Evolutionary conservation across 2,113 vertebrate species (phyloP).

Genomic region (Indri indri): DNA sequence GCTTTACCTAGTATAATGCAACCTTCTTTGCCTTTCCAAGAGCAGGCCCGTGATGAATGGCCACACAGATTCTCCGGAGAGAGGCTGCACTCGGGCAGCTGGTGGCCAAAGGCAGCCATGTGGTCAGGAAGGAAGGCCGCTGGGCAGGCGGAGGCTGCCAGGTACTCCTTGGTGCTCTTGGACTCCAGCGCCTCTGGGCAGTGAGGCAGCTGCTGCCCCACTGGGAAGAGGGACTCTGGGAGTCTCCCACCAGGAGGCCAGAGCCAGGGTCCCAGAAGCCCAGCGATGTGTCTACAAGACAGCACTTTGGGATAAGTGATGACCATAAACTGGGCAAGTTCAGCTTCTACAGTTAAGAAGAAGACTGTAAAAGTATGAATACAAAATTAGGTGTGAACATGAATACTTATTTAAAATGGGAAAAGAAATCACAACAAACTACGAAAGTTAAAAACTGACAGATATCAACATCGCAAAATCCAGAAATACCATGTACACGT

Average conservation of each 20-base stretch:
- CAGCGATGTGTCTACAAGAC: rapidly evolving
- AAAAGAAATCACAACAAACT: background rate
- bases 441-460: background rate
- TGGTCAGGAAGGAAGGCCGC: constrained; percentile 42
- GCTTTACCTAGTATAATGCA: constrained; percentile 74
- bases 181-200: background rate
- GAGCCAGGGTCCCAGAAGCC: background rate
- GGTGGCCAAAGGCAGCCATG: constrained; percentile 47
- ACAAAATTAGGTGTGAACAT: too few relatives aligned
- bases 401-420: background rate
- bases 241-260: background rate
- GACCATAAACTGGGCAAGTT: background rate
- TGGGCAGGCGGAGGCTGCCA: background rate
- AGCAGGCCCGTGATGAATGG: constrained; percentile 12
- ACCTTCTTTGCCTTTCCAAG: constrained; percentile 70
- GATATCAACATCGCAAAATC: background rate
- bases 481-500: background rate
- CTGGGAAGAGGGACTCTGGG: background rate
- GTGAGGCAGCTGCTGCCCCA: constrained; percentile 30
- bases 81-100: constrained; percentile 54
- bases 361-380: background rate
- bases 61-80: constrained; percentile 19
- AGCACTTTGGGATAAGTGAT: rapidly evolving
- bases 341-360: background rate
- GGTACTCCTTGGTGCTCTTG: background rate